Evolutionary conservation across 2,113 vertebrate species (phyloP).

Genomic region (Glaucomys volans): DNA sequence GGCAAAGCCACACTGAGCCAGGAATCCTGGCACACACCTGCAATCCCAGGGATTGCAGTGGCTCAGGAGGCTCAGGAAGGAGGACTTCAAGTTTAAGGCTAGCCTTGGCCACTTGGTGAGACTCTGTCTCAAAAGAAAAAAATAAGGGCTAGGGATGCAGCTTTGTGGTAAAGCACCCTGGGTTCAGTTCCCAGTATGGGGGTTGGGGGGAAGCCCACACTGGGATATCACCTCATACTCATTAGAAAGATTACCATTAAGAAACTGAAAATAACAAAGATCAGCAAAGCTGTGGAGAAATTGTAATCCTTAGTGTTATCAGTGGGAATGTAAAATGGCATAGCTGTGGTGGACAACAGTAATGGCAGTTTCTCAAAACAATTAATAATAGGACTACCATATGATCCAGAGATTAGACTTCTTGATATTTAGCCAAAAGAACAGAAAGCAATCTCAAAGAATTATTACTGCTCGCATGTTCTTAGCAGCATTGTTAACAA

Average conservation of each 20-base stretch:
- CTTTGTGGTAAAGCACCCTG: not conserved
- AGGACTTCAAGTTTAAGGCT: no score
- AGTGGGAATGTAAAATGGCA: not conserved
- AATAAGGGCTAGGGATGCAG: no score
- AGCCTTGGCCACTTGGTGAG: no score
- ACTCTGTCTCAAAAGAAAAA: no score
- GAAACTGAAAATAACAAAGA: not conserved
- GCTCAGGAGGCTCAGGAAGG: no score
- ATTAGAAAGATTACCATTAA: not conserved
- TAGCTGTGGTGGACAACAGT: not conserved
- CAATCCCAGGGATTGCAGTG: no score
- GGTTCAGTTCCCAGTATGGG: no score
- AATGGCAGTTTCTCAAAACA: not conserved
- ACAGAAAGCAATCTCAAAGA: not conserved
- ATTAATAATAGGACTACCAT: not conserved
- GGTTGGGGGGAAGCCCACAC: no score
- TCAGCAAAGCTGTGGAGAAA: not conserved
- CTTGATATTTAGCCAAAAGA: not conserved
- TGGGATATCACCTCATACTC: not conserved
- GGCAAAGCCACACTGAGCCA: no score
- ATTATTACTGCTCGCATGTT: not conserved
- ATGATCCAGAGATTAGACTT: not conserved
- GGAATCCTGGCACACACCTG: no score
- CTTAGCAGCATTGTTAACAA: not conserved
- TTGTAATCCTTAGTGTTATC: not conserved